Percentiles rank a stretch among this genome's conserved stretches.
Evolutionary conservation across 2,797 vertebrate species (phyloP).

Genomic region (Darevskia mixta): DNA sequence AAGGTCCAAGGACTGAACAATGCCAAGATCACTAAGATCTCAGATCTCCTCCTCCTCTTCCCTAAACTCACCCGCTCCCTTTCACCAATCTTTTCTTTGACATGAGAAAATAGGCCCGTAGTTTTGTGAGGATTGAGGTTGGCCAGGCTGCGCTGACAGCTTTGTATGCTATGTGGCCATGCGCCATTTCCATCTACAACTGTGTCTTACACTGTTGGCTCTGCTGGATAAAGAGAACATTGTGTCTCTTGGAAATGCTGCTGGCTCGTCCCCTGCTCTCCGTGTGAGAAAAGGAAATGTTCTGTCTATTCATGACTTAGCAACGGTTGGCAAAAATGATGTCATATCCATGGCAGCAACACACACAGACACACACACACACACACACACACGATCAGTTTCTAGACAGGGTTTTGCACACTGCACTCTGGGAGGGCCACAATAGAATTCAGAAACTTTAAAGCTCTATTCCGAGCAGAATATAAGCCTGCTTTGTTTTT

Average conservation of each 20-base stretch:
- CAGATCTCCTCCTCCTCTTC: neutral
- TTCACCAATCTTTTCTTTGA: constrained; percentile 55
- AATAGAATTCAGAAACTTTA: constrained; percentile 48
- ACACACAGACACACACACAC: constrained; percentile 27
- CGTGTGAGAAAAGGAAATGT: constrained; percentile 66
- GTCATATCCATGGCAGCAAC: constrained; percentile 74
- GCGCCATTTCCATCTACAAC: constrained; percentile 61
- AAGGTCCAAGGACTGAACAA: neutral
- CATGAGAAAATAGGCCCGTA: constrained; percentile 61
- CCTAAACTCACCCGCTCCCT: constrained; percentile 11
- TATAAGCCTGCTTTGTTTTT: constrained; percentile 32
- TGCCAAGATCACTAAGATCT: constrained; percentile 1
- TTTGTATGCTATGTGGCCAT: constrained; percentile 58
- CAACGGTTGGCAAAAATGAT: constrained; percentile 70
- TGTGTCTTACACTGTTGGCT: constrained; percentile 50
- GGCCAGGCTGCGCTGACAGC: constrained; percentile 2
- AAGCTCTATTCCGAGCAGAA: constrained; percentile 45
- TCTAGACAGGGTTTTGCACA: constrained; percentile 38
- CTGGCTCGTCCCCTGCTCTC: constrained; percentile 57
- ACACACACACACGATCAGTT: constrained; percentile 42
- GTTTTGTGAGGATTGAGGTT: constrained; percentile 49
- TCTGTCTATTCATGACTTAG: constrained; percentile 63
- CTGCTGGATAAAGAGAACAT: constrained; percentile 65
- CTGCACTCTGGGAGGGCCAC: constrained; percentile 40
- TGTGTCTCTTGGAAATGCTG: constrained; percentile 59